Conservation (phyloP, 2,113 vertebrate species). For the Tupaia chinensis region DNA sequence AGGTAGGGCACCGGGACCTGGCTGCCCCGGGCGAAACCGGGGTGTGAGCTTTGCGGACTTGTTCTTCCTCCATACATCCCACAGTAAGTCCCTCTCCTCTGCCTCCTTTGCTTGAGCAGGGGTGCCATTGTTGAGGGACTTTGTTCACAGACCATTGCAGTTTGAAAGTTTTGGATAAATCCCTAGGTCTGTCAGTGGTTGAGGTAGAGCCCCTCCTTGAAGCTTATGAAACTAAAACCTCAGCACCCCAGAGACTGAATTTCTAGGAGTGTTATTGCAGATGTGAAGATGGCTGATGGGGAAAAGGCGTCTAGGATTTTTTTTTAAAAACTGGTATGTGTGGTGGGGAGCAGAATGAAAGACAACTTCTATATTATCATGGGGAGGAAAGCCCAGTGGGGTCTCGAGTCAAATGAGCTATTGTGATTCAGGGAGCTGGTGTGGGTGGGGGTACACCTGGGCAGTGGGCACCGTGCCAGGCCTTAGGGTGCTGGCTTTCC, state of each 20-base stretch:
- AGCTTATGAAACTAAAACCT: neutral
- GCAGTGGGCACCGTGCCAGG: neutral
- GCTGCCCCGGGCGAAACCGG: neutral
- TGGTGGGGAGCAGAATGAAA: rapidly evolving
- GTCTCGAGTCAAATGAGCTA: neutral
- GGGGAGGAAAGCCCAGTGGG: neutral
- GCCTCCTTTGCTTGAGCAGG: neutral
- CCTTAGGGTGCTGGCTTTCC: neutral
- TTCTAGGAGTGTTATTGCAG: neutral
- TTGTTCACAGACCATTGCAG: neutral
- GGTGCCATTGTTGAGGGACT: neutral
- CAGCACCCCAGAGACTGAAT: neutral
- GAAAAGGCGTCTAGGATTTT: neutral
- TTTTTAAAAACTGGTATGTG: neutral
- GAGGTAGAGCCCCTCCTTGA: neutral
- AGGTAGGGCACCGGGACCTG: neutral
- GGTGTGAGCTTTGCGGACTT: neutral
- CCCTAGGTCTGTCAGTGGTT: neutral
- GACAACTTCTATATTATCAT: neutral
- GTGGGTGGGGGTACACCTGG: neutral
- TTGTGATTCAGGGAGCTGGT: neutral
- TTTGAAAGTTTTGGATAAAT: slow-evolving; percentile 29
- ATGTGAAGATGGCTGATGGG: neutral
- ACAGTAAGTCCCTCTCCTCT: too few relatives aligned
- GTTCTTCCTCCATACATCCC: neutral